phyloP scores from a whole-genome alignment of 2,113 vertebrate genomes.

The Genyomyrus donnyi region DNA sequence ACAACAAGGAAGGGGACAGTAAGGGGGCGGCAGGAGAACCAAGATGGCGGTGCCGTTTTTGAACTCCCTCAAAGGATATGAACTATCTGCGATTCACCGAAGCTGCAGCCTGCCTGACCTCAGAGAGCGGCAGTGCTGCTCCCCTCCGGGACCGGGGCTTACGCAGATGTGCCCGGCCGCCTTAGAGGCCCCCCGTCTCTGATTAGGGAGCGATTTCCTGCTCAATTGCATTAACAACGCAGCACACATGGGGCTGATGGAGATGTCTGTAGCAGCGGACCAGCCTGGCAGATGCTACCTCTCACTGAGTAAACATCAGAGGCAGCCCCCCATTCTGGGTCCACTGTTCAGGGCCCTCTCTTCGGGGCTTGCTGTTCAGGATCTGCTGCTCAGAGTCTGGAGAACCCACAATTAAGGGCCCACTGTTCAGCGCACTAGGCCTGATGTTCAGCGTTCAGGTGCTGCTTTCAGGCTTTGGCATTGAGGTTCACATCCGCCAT shows the following conservation, averaged over 20 bases:
- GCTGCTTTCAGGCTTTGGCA: not conserved
- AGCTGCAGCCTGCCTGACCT: not conserved
- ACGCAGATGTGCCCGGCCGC: not conserved
- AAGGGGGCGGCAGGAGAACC: not conserved
- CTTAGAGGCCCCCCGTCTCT: not conserved
- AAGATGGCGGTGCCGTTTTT: not conserved
- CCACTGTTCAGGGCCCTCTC: not conserved
- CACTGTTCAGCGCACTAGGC: not conserved
- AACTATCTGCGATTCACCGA: not conserved
- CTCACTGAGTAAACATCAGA: not conserved
- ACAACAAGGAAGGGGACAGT: not conserved
- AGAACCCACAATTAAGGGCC: not conserved
- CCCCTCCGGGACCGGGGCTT: not conserved
- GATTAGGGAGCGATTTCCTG: conserved; percentile 21
- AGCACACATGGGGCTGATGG: conserved; percentile 4
- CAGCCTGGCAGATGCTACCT: conserved; percentile 13
- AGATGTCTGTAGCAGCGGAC: conserved; percentile 10
- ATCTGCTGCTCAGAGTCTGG: not conserved
- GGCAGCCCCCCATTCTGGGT: not conserved
- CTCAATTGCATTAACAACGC: conserved; percentile 12
- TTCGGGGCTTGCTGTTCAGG: not conserved
- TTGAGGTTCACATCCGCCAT: not conserved
- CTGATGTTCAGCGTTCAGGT: not conserved
- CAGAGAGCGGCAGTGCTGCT: not conserved
- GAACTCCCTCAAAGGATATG: not conserved